Evolutionary conservation across 1,140 invertebrate genomes (phyloP).

Genomic region (Calliphora vicina): DNA sequence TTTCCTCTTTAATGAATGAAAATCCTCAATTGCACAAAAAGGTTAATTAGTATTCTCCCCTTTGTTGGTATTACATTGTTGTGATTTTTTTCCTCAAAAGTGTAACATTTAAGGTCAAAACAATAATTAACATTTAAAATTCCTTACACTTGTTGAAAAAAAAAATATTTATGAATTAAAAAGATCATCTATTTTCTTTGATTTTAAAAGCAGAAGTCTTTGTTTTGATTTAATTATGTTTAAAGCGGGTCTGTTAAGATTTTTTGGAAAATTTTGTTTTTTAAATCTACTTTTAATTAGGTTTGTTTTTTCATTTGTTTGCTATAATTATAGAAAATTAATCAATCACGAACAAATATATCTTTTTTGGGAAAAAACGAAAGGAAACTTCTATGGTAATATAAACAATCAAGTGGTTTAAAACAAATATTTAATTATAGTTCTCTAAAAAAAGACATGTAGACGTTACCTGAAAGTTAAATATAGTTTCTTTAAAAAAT

Average conservation of each 20-base stretch:
- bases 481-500: too few relatives aligned
- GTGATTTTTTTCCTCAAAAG: background rate
- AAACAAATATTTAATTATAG: too few relatives aligned
- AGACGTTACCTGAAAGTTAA: too few relatives aligned
- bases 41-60: conserved; percentile 18
- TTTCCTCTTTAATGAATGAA: conserved; percentile 15
- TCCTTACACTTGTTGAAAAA: background rate
- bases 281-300: background rate
- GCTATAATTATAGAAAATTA: background rate
- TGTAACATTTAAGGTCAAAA: conserved; percentile 24
- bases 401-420: background rate
- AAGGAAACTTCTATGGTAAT: background rate
- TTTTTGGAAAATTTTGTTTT: background rate
- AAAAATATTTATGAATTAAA: too few relatives aligned
- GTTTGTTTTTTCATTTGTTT: background rate
- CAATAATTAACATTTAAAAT: conserved; percentile 6
- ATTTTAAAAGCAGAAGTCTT: background rate
- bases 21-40: conserved; percentile 16
- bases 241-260: background rate
- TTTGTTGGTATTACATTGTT: background rate
- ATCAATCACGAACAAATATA: background rate
- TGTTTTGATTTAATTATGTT: background rate
- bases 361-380: background rate
- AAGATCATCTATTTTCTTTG: too few relatives aligned
- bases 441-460: too few relatives aligned